Percentiles rank a stretch among this genome's conserved stretches.
These are phyloP conservation scores for Scaptomyza caliginosa DNA, from an alignment of 2,888 invertebrate species.

Conservation along the genomic window DNA sequence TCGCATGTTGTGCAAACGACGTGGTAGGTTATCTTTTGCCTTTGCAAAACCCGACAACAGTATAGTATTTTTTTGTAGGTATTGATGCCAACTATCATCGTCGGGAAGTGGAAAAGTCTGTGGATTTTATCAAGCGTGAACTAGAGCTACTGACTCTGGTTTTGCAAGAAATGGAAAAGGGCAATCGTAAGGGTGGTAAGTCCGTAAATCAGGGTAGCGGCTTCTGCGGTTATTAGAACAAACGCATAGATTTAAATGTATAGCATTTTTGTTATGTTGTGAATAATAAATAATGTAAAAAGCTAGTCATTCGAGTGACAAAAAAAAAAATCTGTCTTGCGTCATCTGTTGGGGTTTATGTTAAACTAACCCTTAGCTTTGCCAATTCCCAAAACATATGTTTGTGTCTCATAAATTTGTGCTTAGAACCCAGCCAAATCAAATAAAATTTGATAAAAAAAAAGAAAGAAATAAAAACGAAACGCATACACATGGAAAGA, in stretches of 20 bases:
- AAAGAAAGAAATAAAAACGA: constrained; percentile 27
- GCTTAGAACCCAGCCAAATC: constrained; percentile 56
- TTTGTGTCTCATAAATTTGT: constrained; percentile 35
- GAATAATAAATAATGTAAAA: constrained; percentile 14
- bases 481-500: constrained; percentile 27
- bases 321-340: background rate
- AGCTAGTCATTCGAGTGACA: background rate
- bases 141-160: constrained; percentile 35
- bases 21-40: constrained; percentile 49
- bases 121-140: constrained; percentile 58
- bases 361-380: constrained; percentile 44
- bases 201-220: constrained; percentile 8
- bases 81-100: constrained; percentile 18
- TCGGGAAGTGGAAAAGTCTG: constrained; percentile 32
- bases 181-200: constrained; percentile 33
- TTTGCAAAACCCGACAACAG: too few relatives aligned
- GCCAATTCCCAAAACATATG: constrained; percentile 50
- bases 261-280: background rate
- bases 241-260: background rate
- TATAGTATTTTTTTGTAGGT: constrained; percentile 15
- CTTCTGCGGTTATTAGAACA: constrained; percentile 18
- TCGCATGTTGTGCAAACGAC: constrained; percentile 76
- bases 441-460: constrained; percentile 59
- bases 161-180: constrained; percentile 38
- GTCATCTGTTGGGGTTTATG: constrained; percentile 2